Conservation (phyloP, 1,140 invertebrate genomes). For the Rhysida immarginata region DNA sequence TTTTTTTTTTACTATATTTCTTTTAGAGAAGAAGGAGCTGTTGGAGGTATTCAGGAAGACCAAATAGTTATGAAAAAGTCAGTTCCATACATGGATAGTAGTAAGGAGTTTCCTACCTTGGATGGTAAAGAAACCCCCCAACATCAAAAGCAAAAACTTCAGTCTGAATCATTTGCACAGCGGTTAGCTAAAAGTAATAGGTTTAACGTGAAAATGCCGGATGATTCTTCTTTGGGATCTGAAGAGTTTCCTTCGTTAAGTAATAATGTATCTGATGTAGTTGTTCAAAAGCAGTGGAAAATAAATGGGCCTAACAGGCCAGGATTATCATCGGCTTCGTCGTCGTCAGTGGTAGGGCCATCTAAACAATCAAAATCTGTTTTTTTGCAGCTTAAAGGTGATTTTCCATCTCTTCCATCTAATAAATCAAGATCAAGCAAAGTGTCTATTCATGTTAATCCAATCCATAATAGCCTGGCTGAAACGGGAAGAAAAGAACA, state of each 20-base stretch:
- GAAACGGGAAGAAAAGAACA: not conserved
- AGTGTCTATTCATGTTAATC: not conserved
- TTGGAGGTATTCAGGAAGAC: too few relatives aligned
- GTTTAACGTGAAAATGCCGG: slow-evolving; percentile 7
- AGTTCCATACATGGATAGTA: not conserved
- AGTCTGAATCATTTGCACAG: slow-evolving; percentile 10
- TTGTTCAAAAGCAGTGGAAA: too few relatives aligned
- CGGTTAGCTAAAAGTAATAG: slow-evolving; percentile 12
- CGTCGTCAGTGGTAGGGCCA: not conserved
- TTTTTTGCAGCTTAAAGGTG: not conserved
- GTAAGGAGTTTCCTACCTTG: not conserved
- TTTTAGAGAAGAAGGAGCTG: too few relatives aligned
- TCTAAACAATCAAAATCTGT: not conserved
- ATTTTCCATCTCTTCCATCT: not conserved
- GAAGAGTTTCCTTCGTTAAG: not conserved
- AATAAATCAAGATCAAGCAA: not conserved
- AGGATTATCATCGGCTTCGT: not conserved
- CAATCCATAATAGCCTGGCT: not conserved
- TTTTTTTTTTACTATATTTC: too few relatives aligned
- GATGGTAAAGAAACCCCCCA: not conserved
- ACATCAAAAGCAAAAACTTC: not conserved
- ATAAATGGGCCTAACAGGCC: too few relatives aligned
- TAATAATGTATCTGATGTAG: not conserved
- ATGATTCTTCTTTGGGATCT: not conserved
- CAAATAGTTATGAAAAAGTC: too few relatives aligned